phyloP scores from a whole-genome alignment of 1,140 invertebrate species.

The Myzus persicae region DNA sequence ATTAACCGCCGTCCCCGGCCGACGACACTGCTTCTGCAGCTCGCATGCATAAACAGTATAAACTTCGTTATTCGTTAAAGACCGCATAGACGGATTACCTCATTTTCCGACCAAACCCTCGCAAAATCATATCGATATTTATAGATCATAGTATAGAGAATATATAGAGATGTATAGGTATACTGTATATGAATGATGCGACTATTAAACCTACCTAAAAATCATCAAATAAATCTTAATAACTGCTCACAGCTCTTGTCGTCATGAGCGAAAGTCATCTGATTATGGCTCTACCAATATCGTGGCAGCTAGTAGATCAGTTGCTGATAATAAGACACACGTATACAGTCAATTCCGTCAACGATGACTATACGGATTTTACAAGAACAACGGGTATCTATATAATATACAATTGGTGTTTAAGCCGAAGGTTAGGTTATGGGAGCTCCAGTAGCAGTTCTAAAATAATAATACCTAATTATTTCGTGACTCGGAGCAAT shows the following conservation, averaged over 20 bases:
- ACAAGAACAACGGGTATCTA: not conserved
- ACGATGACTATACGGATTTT: slow-evolving; percentile 7
- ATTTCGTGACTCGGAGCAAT: slow-evolving; percentile 56
- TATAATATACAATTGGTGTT: not conserved
- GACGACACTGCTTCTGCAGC: not conserved
- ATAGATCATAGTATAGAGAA: not conserved
- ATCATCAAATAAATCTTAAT: not conserved
- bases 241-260: not conserved
- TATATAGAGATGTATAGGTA: too few relatives aligned
- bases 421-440: not conserved
- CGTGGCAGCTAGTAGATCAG: not conserved
- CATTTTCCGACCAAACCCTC: not conserved
- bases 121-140: not conserved
- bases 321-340: not conserved
- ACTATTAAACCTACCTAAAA: not conserved
- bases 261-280: not conserved
- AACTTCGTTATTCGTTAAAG: not conserved
- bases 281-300: not conserved
- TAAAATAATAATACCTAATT: slow-evolving; percentile 37
- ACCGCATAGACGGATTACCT: too few relatives aligned
- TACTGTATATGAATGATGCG: not conserved
- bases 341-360: not conserved
- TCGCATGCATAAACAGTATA: not conserved
- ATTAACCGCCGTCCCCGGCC: not conserved
- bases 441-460: not conserved